Conservation (phyloP, 2,113 vertebrate species). For the Cyanocitta stelleri region DNA sequence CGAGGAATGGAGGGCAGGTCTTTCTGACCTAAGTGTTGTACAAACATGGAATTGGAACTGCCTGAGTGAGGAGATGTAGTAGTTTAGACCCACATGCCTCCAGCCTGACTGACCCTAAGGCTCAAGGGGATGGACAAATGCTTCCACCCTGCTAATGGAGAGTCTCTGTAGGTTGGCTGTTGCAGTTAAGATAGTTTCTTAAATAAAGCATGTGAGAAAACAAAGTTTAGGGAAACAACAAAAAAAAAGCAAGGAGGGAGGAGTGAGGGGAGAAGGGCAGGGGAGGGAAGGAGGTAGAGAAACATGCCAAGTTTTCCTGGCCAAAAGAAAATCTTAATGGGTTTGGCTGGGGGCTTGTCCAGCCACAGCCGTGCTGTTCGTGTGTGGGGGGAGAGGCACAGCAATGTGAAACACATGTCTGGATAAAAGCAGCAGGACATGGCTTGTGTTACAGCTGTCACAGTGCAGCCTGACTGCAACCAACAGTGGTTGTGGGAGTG, state of each 20-base stretch:
- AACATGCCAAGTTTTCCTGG: neutral
- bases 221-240: neutral
- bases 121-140: neutral
- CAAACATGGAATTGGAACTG: neutral
- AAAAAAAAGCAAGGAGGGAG: neutral
- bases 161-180: neutral
- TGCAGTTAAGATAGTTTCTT: neutral
- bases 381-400: neutral
- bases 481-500: neutral
- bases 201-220: neutral
- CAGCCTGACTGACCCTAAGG: neutral
- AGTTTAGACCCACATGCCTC: neutral
- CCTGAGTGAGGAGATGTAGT: neutral
- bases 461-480: neutral
- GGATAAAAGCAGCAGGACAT: neutral
- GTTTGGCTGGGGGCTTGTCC: slow-evolving; percentile 40
- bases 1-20: neutral
- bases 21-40: neutral
- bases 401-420: slow-evolving; percentile 1
- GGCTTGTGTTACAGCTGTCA: slow-evolving; percentile 46
- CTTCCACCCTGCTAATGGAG: neutral
- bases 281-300: neutral
- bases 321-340: neutral
- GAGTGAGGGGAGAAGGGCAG: neutral
- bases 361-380: neutral